Percentiles rank a stretch among this genome's conserved stretches.
These are phyloP conservation scores for Potorous gilbertii DNA, from an alignment of 2,797 vertebrate species.

Conservation along the genomic window DNA sequence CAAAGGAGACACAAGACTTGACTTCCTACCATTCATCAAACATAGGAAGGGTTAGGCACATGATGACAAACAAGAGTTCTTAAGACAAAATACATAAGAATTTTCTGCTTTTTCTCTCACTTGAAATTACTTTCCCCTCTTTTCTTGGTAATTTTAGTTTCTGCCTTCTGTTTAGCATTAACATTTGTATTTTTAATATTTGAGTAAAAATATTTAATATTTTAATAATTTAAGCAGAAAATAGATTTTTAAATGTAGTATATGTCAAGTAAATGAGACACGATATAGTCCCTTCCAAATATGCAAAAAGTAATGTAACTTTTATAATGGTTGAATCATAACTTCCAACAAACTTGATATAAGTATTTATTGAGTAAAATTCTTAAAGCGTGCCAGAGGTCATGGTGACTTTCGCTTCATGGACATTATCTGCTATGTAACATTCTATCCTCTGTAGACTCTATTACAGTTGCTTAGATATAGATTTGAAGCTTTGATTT, in stretches of 20 bases:
- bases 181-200: neutral
- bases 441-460: neutral
- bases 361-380: neutral
- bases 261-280: neutral
- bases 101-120: neutral
- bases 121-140: too few relatives aligned
- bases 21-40: neutral
- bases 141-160: slow-evolving; percentile 28
- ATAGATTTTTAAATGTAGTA: neutral
- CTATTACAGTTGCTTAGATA: neutral
- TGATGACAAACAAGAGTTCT: neutral
- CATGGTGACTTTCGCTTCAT: neutral
- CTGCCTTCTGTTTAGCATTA: neutral
- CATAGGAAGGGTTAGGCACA: neutral
- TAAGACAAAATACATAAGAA: neutral
- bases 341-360: neutral
- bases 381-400: neutral
- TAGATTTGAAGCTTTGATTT: too few relatives aligned
- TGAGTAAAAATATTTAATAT: neutral
- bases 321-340: slow-evolving; percentile 5
- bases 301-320: neutral
- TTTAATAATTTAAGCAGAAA: neutral
- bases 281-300: neutral
- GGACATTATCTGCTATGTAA: neutral
- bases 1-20: neutral